phyloP scores from a whole-genome alignment of 2,113 vertebrate genomes.

The Syrmaticus mikado region DNA sequence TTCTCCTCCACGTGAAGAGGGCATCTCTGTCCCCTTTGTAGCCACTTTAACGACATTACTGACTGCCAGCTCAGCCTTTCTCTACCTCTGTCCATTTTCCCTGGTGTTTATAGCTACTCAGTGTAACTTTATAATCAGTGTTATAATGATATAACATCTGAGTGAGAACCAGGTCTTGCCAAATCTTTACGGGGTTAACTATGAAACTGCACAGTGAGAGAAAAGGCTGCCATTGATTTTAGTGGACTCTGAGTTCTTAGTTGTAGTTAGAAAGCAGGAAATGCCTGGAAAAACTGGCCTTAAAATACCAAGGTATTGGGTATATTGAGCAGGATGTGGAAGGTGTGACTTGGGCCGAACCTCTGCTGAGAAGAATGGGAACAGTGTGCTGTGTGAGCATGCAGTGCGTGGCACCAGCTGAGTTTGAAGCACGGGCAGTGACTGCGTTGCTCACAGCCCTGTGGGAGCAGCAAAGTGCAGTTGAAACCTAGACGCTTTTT shows the following conservation, averaged over 20 bases:
- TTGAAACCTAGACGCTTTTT: not conserved
- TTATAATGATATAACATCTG: too few species aligned
- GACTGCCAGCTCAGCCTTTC: not conserved
- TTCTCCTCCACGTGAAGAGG: not conserved
- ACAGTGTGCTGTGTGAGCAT: not conserved
- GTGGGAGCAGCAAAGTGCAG: not conserved
- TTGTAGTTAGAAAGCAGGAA: not conserved
- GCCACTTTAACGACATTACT: not conserved
- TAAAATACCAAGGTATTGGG: not conserved
- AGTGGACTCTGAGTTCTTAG: not conserved
- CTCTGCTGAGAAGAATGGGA: not conserved
- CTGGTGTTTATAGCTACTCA: not conserved
- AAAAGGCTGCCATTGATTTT: not conserved
- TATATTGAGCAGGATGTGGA: not conserved
- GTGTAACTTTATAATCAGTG: rapidly evolving
- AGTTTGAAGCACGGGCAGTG: not conserved
- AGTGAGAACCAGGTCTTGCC: not conserved
- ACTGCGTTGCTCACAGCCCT: not conserved
- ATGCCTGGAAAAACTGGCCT: not conserved
- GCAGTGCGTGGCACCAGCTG: rapidly evolving
- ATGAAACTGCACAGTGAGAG: not conserved
- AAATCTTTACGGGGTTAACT: not conserved
- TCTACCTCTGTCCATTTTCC: not conserved
- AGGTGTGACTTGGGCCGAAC: not conserved
- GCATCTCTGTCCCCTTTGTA: not conserved